Base-by-base conservation (phyloP, 92 coral and sea anemone genomes). In the Parazoanthus darwini region DNA sequence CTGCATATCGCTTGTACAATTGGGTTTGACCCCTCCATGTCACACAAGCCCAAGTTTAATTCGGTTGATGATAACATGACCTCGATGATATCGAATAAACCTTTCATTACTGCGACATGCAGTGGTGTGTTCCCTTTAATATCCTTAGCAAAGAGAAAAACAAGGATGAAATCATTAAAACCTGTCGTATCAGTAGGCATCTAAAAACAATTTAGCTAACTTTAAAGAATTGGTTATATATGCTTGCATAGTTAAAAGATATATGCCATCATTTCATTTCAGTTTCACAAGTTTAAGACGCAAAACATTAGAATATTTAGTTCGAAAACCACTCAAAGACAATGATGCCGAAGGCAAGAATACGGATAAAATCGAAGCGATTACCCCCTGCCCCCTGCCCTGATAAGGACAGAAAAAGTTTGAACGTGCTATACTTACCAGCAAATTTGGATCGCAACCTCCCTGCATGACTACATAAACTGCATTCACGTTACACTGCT, bases 401-500 rank as follows among this genome's bases (percentile, higher is more conserved):
- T 46, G 59, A 13, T 2, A 3, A 13, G 20, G 18, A 15, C 20
- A 2, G 14, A 13, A 54, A 54, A 13, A 13, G 51, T 54, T 54
- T 15, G 18, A 20, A 13, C 59, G 13, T 72, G 8, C 25, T 3
- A 37, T 0, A 39, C 80, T 15, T 38, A 82, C 86, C 86, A 11
- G 77, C 77, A 67, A 67, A 43, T 82, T 82, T 43, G 86, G 75
- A 39, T 82, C 38, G n/a, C 86, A 82, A 22, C 86, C 77, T 38
- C 86, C 86, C 35, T 82, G 86, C 10, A 82, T 5, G 22, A 82
- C 38, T 20, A 82, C 86, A 67, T 23, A n/a, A 20, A 70, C 77
- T 67, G 86, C 77, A 38, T 82, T 82, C 43, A 82, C 3, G 38
- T 82, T 82, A 46, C 56, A 66, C 37, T 82, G 56, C 50, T 0